Evolutionary conservation across 1,140 invertebrate genomes (phyloP).

Genomic region (Drosophila willistoni): DNA sequence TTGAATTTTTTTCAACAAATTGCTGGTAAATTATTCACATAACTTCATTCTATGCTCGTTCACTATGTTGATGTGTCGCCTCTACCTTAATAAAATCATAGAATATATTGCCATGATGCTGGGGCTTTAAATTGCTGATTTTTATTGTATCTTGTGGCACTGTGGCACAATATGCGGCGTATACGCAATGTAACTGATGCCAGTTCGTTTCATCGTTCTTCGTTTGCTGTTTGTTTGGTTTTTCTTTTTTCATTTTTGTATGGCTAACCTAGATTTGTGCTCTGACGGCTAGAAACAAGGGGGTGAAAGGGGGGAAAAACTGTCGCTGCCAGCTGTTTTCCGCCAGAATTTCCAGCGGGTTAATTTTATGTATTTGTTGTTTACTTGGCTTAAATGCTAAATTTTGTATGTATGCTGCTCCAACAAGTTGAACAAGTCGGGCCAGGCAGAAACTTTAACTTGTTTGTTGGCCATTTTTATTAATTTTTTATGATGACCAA

Average conservation of each 20-base stretch:
- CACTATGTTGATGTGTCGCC: constrained; percentile 14
- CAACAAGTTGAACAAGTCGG: constrained; percentile 40
- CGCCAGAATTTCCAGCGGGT: constrained; percentile 20
- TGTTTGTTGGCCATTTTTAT: constrained; percentile 45
- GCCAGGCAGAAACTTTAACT: neutral
- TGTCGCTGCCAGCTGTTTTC: constrained; percentile 35
- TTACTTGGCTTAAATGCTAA: constrained; percentile 60
- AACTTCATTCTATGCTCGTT: constrained; percentile 28
- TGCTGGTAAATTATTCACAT: constrained; percentile 64
- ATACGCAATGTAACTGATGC: constrained; percentile 53
- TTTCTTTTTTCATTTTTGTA: neutral
- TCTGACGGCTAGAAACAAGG: neutral
- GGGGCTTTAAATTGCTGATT: constrained; percentile 57
- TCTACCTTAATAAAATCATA: constrained; percentile 46
- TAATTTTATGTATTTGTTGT: constrained; percentile 65
- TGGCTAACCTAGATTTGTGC: constrained; percentile 56
- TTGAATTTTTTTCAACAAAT: constrained; percentile 16
- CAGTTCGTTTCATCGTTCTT: constrained; percentile 16
- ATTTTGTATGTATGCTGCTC: constrained; percentile 34
- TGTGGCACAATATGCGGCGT: constrained; percentile 50
- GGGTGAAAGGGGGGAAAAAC: neutral
- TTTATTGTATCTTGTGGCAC: constrained; percentile 37
- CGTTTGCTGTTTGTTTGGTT: constrained; percentile 23
- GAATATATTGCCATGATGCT: constrained; percentile 50
- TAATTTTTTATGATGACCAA: constrained; percentile 60